Evolutionary conservation across 2,888 invertebrate species (phyloP), one percentile per base, ranked within the genome.

Genomic region (Phaonia tiefii): DNA sequence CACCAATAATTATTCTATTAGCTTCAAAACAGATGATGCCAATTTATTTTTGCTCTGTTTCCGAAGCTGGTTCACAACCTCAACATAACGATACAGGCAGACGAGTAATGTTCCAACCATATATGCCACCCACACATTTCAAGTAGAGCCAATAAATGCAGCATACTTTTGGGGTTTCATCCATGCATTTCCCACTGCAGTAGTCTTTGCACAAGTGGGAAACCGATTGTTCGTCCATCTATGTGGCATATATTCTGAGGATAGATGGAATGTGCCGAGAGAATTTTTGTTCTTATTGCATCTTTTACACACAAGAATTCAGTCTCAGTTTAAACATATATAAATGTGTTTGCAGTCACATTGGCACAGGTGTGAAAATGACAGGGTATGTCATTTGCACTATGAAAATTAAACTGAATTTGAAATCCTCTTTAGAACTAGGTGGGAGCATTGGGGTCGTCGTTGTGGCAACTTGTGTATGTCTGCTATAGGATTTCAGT

Each of bases 361-460:
- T 46, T 49, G 54, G 42, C 31, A 37, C 74, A 74, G 74, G 66
- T 74, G 74, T 74, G 66, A 26, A 74, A 74, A 66, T 74, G 74
- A 74, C 66, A 66, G 11, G 31, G 44, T 66, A 66, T 74, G 66
- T 44, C 66, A 66, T 58, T 66, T 44, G 44, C 73, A 66, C 39
- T 54, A 31, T 66, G 51, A 56, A 66, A 15, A 66, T 74, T 31
- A 66, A 56, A 74, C 39, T 66, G 73, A 65, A 65, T 26, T 73
- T 65, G 54, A 54, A 49, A 42, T 65, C 58, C 54, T 31, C 49
- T 49, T 10, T 72, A 8, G 5, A 2, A 13, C 1, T 22, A 15
- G n/a, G 31, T 31, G 39, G 22, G 31, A 8, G 31, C 8, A 10
- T 31, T 1, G 8, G 5, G 37, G 31, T 60, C 31, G 8, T 31